Percentiles rank a stretch among this genome's conserved stretches.
Conservation (phyloP, 2,888 invertebrate species). For the Malachius bipustulatus region DNA sequence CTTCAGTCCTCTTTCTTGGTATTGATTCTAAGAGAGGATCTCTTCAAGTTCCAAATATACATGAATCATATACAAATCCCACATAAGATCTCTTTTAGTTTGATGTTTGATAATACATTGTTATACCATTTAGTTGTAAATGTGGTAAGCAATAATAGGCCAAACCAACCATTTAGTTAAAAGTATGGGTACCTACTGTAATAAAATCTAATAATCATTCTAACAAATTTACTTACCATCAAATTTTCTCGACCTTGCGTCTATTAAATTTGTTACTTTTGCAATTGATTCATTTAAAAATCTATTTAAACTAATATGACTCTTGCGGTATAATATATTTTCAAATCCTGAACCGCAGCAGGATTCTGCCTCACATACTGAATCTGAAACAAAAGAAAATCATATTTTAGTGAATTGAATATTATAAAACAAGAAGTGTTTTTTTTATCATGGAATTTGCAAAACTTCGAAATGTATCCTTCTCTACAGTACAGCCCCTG, state of each 20-base stretch:
- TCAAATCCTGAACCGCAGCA: conserved; percentile 62
- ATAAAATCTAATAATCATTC: no score
- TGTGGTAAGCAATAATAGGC: no score
- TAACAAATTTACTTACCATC: conserved; percentile 73
- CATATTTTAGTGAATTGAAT: neutral
- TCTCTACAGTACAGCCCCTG: no score
- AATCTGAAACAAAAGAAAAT: conserved; percentile 41
- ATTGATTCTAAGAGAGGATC: no score
- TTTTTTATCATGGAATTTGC: neutral
- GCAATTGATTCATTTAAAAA: conserved; percentile 63
- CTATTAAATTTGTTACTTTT: conserved; percentile 62
- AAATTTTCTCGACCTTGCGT: conserved; percentile 67
- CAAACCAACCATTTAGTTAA: no score
- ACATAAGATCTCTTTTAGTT: no score
- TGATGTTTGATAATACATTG: no score
- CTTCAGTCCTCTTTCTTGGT: no score
- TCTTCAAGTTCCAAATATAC: no score
- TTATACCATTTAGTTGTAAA: no score
- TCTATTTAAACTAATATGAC: conserved; percentile 61
- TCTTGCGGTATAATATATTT: conserved; percentile 54
- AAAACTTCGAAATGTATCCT: neutral
- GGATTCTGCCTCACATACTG: conserved; percentile 37
- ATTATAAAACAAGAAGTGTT: neutral
- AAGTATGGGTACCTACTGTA: no score
- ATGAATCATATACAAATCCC: no score